Percentiles rank a stretch among this genome's conserved stretches.
Conservation (phyloP, 2,888 invertebrate species). For the Halocaridina rubra region DNA sequence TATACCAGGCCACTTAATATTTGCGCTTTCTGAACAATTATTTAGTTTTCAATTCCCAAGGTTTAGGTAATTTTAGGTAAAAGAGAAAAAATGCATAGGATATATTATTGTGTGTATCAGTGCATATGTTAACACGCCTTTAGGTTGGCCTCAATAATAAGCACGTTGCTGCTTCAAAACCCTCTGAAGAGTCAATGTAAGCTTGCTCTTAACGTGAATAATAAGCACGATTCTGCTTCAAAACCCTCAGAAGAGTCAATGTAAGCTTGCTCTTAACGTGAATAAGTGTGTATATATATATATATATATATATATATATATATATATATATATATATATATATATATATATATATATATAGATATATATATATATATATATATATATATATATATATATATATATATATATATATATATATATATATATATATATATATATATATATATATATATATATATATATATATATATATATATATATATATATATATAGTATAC, state of each 20-base stretch:
- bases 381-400: neutral
- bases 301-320: neutral
- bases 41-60: too few relatives aligned
- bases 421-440: neutral
- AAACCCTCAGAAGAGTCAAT: neutral
- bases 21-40: neutral
- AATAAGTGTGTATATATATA: neutral
- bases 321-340: conserved; percentile 8
- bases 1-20: neutral
- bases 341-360: conserved; percentile 8
- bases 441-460: neutral
- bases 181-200: neutral
- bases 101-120: neutral
- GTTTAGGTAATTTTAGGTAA: too few relatives aligned
- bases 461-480: neutral
- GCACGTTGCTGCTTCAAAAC: too few relatives aligned
- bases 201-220: neutral
- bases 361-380: neutral
- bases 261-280: neutral
- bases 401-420: neutral
- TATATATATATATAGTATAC: neutral
- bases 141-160: neutral
- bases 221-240: too few relatives aligned
- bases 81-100: too few relatives aligned
- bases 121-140: neutral